Evolutionary conservation across 2,113 vertebrate species (phyloP).

Genomic region (Corythornis vintsioides): DNA sequence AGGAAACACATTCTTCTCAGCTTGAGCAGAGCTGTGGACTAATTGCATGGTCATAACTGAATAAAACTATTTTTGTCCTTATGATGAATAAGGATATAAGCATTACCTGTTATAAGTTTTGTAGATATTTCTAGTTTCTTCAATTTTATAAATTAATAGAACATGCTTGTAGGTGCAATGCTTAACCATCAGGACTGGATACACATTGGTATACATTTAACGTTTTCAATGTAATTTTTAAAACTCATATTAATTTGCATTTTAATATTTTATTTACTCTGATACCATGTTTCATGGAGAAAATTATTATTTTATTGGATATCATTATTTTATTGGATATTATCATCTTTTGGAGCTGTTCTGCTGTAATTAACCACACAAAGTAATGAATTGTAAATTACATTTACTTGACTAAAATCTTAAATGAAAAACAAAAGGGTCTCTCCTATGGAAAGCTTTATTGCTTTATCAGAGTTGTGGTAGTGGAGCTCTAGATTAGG

Average conservation of each 20-base stretch:
- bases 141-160: neutral
- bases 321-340: conserved; percentile 63
- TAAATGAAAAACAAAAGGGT: conserved; percentile 46
- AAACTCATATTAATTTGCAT: conserved; percentile 1
- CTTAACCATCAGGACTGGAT: neutral
- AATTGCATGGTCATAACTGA: neutral
- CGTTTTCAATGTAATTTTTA: neutral
- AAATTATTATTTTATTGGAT: conserved; percentile 64
- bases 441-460: conserved; percentile 67
- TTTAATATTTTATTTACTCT: conserved; percentile 53
- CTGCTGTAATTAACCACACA: conserved; percentile 71
- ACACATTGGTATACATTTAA: neutral
- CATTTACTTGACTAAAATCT: conserved; percentile 71
- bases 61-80: neutral
- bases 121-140: neutral
- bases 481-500: conserved; percentile 66
- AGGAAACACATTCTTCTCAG: neutral
- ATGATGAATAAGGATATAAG: neutral
- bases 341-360: conserved; percentile 63
- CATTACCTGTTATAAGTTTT: neutral
- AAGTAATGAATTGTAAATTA: conserved; percentile 75
- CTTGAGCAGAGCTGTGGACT: neutral
- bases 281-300: conserved; percentile 42
- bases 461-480: conserved; percentile 59
- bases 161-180: neutral